phyloP scores from a whole-genome alignment of 1,140 invertebrate genomes.

The Campodea augens region DNA sequence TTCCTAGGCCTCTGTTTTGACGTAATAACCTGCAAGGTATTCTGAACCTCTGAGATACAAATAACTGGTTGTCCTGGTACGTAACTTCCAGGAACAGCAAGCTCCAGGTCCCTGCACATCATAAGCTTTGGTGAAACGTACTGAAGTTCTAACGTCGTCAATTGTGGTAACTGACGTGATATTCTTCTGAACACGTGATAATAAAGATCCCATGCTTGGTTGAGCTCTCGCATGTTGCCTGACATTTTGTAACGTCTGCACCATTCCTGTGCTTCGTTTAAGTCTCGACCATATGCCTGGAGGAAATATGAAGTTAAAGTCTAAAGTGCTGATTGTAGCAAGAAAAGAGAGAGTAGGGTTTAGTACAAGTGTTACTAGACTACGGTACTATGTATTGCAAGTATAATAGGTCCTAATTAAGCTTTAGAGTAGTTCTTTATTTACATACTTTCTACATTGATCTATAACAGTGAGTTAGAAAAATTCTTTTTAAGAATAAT shows the following conservation, averaged over 20 bases:
- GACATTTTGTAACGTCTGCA: conserved; percentile 72
- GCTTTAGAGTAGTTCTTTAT: no score
- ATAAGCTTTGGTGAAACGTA: conserved; percentile 88
- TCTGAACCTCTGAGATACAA: conserved; percentile 72
- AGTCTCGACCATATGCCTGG: conserved; percentile 74
- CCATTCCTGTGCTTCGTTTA: conserved; percentile 86
- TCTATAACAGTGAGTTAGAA: no score
- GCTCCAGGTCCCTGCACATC: conserved; percentile 70
- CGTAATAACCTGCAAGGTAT: conserved; percentile 71
- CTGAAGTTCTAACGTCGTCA: conserved; percentile 75
- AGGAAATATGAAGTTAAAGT: conserved; percentile 7
- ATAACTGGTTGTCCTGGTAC: conserved; percentile 70
- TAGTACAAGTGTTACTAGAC: no score
- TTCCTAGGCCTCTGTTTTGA: conserved; percentile 95
- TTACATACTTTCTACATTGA: no score
- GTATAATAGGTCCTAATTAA: no score
- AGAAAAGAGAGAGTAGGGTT: no score
- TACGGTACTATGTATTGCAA: no score
- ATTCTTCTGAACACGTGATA: conserved; percentile 95
- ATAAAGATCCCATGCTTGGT: conserved; percentile 97
- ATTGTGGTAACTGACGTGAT: conserved; percentile 75
- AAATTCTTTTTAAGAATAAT: no score
- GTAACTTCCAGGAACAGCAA: conserved; percentile 92
- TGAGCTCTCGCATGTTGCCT: conserved; percentile 72
- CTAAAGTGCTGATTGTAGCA: no score